Conservation (phyloP, 2,888 invertebrate species). For the Diarsia brunnea region DNA sequence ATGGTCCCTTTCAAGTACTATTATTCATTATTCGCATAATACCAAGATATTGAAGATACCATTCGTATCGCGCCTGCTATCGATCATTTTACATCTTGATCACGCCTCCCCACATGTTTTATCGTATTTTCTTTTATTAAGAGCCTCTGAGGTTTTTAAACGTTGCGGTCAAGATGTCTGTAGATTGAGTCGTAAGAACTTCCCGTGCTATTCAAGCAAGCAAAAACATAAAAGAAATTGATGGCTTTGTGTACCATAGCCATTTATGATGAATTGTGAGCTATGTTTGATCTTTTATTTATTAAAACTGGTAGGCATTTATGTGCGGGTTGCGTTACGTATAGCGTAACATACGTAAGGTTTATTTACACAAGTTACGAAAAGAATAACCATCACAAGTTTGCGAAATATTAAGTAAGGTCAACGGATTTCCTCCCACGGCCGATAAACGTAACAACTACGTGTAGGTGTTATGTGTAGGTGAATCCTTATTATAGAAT, state of each 20-base stretch:
- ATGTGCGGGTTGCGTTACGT: conserved; percentile 1
- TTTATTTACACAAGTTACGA: conserved; percentile 32
- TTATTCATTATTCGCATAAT: conserved; percentile 66
- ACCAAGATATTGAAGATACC: conserved; percentile 62
- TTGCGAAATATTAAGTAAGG: conserved; percentile 62
- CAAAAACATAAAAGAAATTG: conserved; percentile 54
- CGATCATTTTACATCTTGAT: conserved; percentile 70
- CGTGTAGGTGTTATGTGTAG: conserved; percentile 69
- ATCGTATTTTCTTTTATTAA: conserved; percentile 63
- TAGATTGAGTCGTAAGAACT: conserved; percentile 66
- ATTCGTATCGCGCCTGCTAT: conserved; percentile 62
- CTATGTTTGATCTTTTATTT: conserved; percentile 34
- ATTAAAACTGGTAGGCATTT: background rate
- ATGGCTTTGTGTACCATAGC: conserved; percentile 49
- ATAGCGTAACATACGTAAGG: conserved; percentile 27
- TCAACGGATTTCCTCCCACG: conserved; percentile 70
- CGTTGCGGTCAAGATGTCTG: conserved; percentile 62
- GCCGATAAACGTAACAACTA: conserved; percentile 48
- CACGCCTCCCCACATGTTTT: conserved; percentile 62
- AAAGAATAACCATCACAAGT: conserved; percentile 39
- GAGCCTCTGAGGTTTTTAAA: conserved; percentile 57
- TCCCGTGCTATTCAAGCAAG: conserved; percentile 56
- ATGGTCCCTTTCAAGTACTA: conserved; percentile 60
- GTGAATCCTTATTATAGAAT: conserved; percentile 42
- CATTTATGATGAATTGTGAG: conserved; percentile 47